Conservation (phyloP, 2,888 invertebrate genomes). For the Zhengitettix transpicula region DNA sequence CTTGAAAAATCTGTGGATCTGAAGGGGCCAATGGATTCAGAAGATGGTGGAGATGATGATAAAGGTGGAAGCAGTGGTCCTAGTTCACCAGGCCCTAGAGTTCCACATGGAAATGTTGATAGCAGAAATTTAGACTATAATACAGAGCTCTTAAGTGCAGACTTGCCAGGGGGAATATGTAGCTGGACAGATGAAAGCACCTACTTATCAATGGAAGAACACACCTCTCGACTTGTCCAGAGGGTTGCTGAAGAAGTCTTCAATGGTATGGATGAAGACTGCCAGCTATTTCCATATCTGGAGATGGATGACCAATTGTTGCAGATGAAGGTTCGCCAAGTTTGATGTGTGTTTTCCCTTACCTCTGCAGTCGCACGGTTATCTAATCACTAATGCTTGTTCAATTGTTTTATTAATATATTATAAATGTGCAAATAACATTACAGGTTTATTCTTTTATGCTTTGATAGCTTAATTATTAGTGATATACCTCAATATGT, state of each 20-base stretch:
- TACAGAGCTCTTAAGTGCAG: conserved; percentile 44
- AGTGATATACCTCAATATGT: too few relatives aligned
- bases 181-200: conserved; percentile 70
- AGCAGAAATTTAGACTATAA: conserved; percentile 1
- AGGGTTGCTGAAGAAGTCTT: conserved; percentile 16
- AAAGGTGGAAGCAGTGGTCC: conserved; percentile 8
- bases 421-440: too few relatives aligned
- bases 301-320: not conserved
- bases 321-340: conserved; percentile 7
- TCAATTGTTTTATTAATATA: not conserved
- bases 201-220: conserved; percentile 33
- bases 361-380: not conserved
- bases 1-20: not conserved
- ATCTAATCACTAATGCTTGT: conserved; percentile 5
- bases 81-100: conserved; percentile 9
- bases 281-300: not conserved
- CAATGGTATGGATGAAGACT: conserved; percentile 11
- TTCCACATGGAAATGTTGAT: conserved; percentile 5
- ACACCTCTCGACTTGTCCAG: conserved; percentile 13
- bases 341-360: not conserved
- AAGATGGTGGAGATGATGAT: conserved; percentile 23
- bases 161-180: conserved; percentile 63
- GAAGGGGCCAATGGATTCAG: conserved; percentile 26
- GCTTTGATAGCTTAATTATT: too few relatives aligned
- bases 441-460: too few relatives aligned